phyloP scores from a whole-genome alignment of 2,797 vertebrate species.

The Betta splendens region DNA sequence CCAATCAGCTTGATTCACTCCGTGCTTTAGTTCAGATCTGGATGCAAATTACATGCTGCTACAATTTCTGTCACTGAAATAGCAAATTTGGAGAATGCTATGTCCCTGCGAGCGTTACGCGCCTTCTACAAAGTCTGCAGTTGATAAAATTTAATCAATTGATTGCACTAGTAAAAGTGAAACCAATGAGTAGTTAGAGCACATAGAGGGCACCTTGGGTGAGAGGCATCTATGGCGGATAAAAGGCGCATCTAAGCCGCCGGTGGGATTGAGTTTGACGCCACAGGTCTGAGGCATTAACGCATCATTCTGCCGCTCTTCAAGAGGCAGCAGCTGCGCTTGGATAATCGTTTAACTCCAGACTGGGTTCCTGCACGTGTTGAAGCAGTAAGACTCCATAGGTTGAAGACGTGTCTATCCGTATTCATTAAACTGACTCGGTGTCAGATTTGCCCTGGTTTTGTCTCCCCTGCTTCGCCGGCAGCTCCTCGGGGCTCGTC shows the following conservation, averaged over 20 bases:
- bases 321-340: neutral
- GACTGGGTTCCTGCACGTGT: slow-evolving; percentile 1
- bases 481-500: slow-evolving; percentile 32
- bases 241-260: slow-evolving; percentile 45
- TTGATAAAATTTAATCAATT: slow-evolving; percentile 23
- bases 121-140: neutral
- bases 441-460: slow-evolving; percentile 25
- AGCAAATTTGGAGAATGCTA: neutral
- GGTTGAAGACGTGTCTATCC: slow-evolving; percentile 1
- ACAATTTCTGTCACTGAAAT: neutral
- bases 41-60: neutral
- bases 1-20: neutral
- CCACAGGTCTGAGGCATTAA: slow-evolving; percentile 20
- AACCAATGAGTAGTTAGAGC: slow-evolving; percentile 29
- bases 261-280: slow-evolving; percentile 37
- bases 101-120: neutral
- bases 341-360: slow-evolving; percentile 20
- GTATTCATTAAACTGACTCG: slow-evolving; percentile 21
- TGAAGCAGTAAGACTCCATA: slow-evolving; percentile 20
- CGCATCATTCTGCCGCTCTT: slow-evolving; percentile 18
- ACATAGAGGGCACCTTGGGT: slow-evolving; percentile 47
- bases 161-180: slow-evolving; percentile 38
- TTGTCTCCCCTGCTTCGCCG: slow-evolving; percentile 10
- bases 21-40: neutral
- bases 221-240: slow-evolving; percentile 51